Percentiles rank a stretch among this genome's conserved stretches.
These are phyloP conservation scores for Aporophyla lueneburgensis DNA, from an alignment of 2,888 invertebrate genomes.

Conservation along the genomic window DNA sequence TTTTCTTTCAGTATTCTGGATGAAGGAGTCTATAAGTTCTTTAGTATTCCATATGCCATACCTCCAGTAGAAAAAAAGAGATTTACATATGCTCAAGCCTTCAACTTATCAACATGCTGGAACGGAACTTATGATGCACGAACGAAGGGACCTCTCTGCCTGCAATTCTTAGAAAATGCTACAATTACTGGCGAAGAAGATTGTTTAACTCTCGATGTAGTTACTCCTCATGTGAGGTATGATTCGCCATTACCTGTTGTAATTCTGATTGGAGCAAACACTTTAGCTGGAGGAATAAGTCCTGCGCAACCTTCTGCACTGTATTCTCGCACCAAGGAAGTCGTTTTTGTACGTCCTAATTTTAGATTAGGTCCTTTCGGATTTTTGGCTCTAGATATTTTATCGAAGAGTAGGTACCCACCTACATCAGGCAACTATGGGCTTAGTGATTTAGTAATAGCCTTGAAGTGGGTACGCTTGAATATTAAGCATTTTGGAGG, in stretches of 20 bases:
- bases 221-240: constrained; percentile 95
- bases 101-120: constrained; percentile 94
- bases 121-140: constrained; percentile 93
- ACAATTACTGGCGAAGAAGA: constrained; percentile 94
- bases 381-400: constrained; percentile 94
- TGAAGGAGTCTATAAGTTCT: constrained; percentile 95
- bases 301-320: constrained; percentile 94
- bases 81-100: constrained; percentile 93
- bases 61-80: constrained; percentile 93
- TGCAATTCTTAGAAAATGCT: constrained; percentile 93
- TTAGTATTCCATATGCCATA: constrained; percentile 95
- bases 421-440: constrained; percentile 96
- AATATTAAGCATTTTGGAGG: constrained; percentile 97
- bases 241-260: constrained; percentile 95
- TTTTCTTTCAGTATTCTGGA: constrained; percentile 91
- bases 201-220: constrained; percentile 95
- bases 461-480: constrained; percentile 94
- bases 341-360: constrained; percentile 96
- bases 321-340: constrained; percentile 94
- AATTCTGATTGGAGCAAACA: constrained; percentile 95
- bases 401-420: constrained; percentile 93
- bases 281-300: constrained; percentile 94
- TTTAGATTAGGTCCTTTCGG: constrained; percentile 95
- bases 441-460: constrained; percentile 94
- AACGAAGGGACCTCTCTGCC: constrained; percentile 92